A percentile compares a stretch with the other conserved stretches of the same genome.
phyloP scores from a whole-genome alignment of 2,797 vertebrate species.

The Myotis myotis region DNA sequence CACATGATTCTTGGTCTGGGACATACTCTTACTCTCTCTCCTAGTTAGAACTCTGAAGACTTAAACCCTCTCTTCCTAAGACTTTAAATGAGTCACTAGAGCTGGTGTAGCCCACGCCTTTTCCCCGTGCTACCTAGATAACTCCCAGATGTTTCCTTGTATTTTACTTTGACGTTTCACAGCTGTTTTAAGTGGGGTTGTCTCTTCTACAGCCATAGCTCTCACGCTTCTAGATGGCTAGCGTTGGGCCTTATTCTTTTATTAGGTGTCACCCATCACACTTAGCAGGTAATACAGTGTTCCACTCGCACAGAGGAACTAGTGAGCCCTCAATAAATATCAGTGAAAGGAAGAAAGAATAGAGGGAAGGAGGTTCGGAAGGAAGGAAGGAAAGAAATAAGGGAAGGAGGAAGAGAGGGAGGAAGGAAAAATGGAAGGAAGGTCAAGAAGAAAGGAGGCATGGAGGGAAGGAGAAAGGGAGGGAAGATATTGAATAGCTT shows the following conservation, averaged over 20 bases:
- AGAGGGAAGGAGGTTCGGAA: background rate
- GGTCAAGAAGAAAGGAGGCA: no score
- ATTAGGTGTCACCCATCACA: no score
- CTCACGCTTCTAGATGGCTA: background rate
- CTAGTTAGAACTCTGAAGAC: background rate
- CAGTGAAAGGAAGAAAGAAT: background rate
- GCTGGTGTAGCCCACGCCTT: background rate
- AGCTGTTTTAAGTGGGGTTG: background rate
- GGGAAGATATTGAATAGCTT: background rate
- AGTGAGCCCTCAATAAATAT: background rate
- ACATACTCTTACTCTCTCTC: background rate
- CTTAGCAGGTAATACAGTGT: background rate
- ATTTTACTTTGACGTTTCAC: background rate
- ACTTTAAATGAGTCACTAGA: background rate
- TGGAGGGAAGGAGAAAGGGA: no score
- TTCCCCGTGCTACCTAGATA: background rate
- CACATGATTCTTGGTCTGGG: background rate
- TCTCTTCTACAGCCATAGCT: background rate
- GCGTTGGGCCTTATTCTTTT: background rate
- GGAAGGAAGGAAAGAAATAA: background rate
- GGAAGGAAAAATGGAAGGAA: no score
- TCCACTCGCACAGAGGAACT: background rate
- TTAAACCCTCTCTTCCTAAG: background rate
- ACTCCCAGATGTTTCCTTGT: background rate
- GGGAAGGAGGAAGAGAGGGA: background rate